A percentile compares a stretch with the other conserved stretches of the same genome.
These are phyloP conservation scores for Eurypyga helias DNA, from an alignment of 2,113 vertebrate species.

Conservation along the genomic window DNA sequence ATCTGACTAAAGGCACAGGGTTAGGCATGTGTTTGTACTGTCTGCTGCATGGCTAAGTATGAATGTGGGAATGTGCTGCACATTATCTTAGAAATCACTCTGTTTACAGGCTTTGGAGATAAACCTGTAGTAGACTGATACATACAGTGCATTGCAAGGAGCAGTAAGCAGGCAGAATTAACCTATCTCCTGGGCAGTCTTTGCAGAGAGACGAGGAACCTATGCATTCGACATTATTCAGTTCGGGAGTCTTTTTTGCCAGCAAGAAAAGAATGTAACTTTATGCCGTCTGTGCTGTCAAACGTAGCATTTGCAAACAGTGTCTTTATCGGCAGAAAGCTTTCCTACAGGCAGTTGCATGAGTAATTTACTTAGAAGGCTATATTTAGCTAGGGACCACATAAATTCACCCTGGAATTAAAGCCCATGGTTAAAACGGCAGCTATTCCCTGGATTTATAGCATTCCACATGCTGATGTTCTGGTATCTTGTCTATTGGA, in stretches of 20 bases:
- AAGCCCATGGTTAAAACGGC: conserved; percentile 61
- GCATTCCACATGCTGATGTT: conserved; percentile 11
- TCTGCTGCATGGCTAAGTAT: conserved; percentile 35
- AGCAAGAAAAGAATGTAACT: conserved; percentile 57
- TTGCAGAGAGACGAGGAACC: not conserved
- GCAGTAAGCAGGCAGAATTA: not conserved
- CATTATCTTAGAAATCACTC: conserved; percentile 31
- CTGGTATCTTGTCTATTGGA: not conserved
- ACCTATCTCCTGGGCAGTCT: not conserved
- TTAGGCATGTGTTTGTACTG: conserved; percentile 38
- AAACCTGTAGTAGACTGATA: not conserved
- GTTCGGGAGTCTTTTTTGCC: conserved; percentile 21
- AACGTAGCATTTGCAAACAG: conserved; percentile 31
- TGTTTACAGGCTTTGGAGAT: conserved; percentile 27
- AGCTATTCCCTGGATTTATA: conserved; percentile 31
- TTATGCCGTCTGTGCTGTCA: conserved; percentile 55
- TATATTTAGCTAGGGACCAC: conserved; percentile 69
- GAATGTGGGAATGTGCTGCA: conserved; percentile 47
- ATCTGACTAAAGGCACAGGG: conserved; percentile 28
- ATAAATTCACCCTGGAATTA: conserved; percentile 71
- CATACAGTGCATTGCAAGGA: not conserved
- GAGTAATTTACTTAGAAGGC: conserved; percentile 74
- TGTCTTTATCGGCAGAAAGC: conserved; percentile 58
- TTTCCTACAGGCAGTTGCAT: conserved; percentile 59
- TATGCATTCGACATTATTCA: not conserved